phyloP scores from a whole-genome alignment of 1,140 invertebrate species.

The Colletes latitarsis region DNA sequence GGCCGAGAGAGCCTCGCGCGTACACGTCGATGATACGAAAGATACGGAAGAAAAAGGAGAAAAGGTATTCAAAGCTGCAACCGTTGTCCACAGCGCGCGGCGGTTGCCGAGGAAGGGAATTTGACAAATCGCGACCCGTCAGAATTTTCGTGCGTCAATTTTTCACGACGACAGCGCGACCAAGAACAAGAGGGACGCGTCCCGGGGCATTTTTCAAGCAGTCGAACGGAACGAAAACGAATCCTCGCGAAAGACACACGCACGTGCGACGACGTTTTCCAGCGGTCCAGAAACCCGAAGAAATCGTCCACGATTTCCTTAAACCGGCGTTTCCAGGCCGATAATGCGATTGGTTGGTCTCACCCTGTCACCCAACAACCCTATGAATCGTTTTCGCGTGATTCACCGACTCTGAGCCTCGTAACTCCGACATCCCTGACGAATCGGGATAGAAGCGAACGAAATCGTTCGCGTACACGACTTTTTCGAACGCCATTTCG shows the following conservation, averaged over 20 bases:
- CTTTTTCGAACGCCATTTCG: neutral
- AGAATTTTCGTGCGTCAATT: conserved; percentile 76
- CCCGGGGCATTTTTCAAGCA: conserved; percentile 76
- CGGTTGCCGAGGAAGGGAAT: conserved; percentile 45
- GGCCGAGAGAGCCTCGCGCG: conserved; percentile 41
- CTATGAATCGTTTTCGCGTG: conserved; percentile 40
- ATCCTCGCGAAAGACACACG: conserved; percentile 28
- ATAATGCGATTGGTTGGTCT: conserved; percentile 65
- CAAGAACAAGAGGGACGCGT: conserved; percentile 63
- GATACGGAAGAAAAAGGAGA: conserved; percentile 60
- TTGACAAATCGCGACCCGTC: conserved; percentile 77
- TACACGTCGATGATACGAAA: conserved; percentile 68
- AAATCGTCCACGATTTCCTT: conserved; percentile 70
- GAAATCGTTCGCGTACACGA: neutral
- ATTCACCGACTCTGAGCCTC: conserved; percentile 40
- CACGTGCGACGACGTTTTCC: conserved; percentile 10
- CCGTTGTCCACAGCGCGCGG: conserved; percentile 40
- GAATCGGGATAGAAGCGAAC: conserved; percentile 1
- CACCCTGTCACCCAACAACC: conserved; percentile 33
- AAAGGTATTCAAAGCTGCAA: conserved; percentile 20
- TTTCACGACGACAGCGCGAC: conserved; percentile 68
- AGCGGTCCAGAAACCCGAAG: conserved; percentile 27
- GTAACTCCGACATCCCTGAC: conserved; percentile 4
- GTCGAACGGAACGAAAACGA: conserved; percentile 73
- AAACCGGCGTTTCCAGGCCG: conserved; percentile 55